These are phyloP conservation scores for Sarcophaga peregrina DNA, from an alignment of 1,140 invertebrate species.

Conservation along the genomic window DNA sequence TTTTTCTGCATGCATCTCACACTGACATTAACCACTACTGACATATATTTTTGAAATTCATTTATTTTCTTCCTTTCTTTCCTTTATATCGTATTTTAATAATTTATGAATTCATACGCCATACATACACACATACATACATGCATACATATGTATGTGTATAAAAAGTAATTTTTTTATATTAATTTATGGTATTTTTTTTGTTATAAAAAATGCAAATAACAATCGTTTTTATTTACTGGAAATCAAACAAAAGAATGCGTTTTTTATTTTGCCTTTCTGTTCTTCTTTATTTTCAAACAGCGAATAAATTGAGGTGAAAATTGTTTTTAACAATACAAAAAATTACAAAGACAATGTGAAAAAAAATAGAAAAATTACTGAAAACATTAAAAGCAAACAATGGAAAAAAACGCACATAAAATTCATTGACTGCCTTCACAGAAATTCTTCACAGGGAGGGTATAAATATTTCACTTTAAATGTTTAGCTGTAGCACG, in stretches of 20 bases:
- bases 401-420: too few species aligned
- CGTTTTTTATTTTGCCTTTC: background rate
- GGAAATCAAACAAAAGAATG: background rate
- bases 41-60: conserved; percentile 6
- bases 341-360: too few species aligned
- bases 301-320: background rate
- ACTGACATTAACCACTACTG: conserved; percentile 3
- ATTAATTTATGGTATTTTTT: too few species aligned
- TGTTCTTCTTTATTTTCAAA: background rate
- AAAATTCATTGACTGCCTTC: too few species aligned
- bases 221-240: conserved; percentile 6
- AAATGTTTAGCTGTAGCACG: too few species aligned
- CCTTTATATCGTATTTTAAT: background rate
- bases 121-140: background rate
- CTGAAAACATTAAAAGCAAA: too few species aligned
- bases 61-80: background rate
- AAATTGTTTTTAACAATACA: background rate
- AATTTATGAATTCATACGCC: background rate
- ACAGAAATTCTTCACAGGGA: too few species aligned
- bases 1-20: background rate
- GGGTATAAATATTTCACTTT: too few species aligned
- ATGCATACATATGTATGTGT: too few species aligned
- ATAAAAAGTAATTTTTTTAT: too few species aligned
- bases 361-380: too few species aligned
- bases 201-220: background rate